These are phyloP conservation scores for Pachyuromys duprasi DNA, from an alignment of 2,797 vertebrate species.

Conservation along the genomic window DNA sequence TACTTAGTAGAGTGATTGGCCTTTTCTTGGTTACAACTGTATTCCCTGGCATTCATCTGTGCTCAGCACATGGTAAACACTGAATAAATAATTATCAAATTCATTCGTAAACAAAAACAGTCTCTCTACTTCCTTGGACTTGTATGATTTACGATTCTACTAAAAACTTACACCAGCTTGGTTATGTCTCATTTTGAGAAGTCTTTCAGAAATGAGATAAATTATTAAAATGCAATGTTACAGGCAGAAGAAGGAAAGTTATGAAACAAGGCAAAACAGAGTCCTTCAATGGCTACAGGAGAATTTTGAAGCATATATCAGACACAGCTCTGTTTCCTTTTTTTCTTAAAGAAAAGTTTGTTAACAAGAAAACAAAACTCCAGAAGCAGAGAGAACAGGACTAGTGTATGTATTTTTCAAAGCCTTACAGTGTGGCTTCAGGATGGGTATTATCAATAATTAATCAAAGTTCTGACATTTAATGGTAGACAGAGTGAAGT, in stretches of 20 bases:
- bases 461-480: constrained; percentile 55
- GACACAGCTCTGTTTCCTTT: constrained; percentile 1
- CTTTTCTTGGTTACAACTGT: background rate
- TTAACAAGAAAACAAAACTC: constrained; percentile 44
- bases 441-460: constrained; percentile 30
- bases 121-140: background rate
- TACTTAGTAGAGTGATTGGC: background rate
- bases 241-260: background rate
- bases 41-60: background rate
- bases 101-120: background rate
- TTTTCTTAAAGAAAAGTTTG: constrained; percentile 43
- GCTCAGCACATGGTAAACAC: background rate
- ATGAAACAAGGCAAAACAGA: background rate
- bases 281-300: background rate
- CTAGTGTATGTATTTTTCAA: constrained; percentile 58
- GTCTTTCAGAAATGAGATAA: background rate
- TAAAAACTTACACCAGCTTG: background rate
- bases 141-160: background rate
- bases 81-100: background rate
- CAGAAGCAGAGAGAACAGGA: background rate
- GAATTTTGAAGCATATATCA: background rate
- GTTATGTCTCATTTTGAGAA: background rate
- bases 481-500: background rate
- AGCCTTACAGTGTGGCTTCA: background rate
- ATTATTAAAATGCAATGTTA: constrained; percentile 27